Evolutionary conservation across 1,140 invertebrate genomes (phyloP).

Genomic region (Mizuhopecten yessoensis): DNA sequence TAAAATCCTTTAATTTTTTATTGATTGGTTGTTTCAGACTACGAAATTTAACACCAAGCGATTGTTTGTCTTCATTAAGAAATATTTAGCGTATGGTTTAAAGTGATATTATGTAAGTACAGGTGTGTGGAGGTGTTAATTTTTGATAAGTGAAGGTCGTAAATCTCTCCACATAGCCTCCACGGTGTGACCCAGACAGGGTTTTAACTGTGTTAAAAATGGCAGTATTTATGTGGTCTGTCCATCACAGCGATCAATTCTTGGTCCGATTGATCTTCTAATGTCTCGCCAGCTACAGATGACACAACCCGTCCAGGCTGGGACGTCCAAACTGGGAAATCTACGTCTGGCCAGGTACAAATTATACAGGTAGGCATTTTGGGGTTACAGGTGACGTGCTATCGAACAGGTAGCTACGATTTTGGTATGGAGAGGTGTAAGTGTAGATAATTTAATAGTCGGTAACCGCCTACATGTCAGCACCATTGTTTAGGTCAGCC

Average conservation of each 20-base stretch:
- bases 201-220: not conserved
- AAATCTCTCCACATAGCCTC: not conserved
- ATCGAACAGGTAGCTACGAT: not conserved
- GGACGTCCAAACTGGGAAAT: not conserved
- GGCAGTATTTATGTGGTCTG: constrained; percentile 6
- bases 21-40: not conserved
- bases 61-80: no score
- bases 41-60: no score
- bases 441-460: not conserved
- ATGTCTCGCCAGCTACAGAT: not conserved
- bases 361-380: not conserved
- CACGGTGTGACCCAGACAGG: not conserved
- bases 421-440: not conserved
- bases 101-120: not conserved
- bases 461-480: not conserved
- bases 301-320: not conserved
- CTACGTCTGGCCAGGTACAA: not conserved
- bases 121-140: not conserved
- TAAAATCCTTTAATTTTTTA: not conserved
- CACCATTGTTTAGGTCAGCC: not conserved
- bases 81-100: no score
- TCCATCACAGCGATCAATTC: constrained; percentile 8
- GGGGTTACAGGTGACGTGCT: not conserved
- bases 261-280: not conserved
- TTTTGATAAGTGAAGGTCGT: not conserved